Evolutionary conservation across 2,797 vertebrate species (phyloP).

Genomic region (Rhinatrema bivittatum): DNA sequence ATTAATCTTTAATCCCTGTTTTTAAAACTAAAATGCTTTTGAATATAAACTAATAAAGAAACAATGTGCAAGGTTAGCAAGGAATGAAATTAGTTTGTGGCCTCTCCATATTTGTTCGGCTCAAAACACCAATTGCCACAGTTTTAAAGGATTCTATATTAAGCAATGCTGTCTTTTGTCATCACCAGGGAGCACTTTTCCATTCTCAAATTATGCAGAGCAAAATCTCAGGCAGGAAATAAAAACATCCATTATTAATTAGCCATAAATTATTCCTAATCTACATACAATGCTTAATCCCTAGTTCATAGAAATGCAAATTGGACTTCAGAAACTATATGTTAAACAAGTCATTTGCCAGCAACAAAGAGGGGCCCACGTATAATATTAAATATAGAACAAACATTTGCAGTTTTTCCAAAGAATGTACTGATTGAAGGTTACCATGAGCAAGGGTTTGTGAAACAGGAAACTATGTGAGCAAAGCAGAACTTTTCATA

Average conservation of each 20-base stretch:
- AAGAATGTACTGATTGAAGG: constrained; percentile 28
- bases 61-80: too few relatives aligned
- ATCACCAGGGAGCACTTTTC: constrained; percentile 17
- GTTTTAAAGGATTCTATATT: constrained; percentile 18
- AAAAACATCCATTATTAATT: constrained; percentile 49
- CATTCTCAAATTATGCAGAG: constrained; percentile 35
- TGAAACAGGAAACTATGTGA: constrained; percentile 1
- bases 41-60: too few relatives aligned
- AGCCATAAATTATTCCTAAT: constrained; percentile 64
- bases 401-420: constrained; percentile 35
- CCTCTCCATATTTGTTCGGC: too few relatives aligned
- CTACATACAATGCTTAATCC: constrained; percentile 47
- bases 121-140: constrained; percentile 17
- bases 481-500: constrained; percentile 16
- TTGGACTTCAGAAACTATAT: constrained; percentile 48
- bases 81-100: too few relatives aligned
- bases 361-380: constrained; percentile 31
- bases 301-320: constrained; percentile 51
- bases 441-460: constrained; percentile 22
- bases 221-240: constrained; percentile 28
- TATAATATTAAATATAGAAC: constrained; percentile 44
- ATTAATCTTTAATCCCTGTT: too few relatives aligned
- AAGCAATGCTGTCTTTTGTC: constrained; percentile 30
- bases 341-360: constrained; percentile 54
- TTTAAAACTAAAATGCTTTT: too few relatives aligned